Conservation (phyloP, 2,113 vertebrate genomes). For the Neolamprologus toae region DNA sequence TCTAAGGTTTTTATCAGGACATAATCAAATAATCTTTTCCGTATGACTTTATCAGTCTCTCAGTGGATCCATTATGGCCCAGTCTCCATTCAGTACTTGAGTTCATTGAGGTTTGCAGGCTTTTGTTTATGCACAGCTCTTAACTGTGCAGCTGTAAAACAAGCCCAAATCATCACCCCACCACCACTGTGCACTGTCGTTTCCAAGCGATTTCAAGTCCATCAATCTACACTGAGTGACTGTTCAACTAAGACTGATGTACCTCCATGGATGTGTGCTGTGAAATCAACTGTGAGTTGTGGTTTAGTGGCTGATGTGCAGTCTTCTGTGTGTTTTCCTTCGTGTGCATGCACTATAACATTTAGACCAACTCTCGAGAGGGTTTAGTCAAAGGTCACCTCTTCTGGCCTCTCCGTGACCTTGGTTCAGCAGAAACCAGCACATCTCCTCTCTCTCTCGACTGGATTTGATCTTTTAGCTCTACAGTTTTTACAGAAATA, state of each 20-base stretch:
- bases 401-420: neutral
- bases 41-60: neutral
- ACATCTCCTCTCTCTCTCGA: neutral
- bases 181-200: neutral
- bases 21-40: neutral
- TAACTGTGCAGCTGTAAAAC: neutral
- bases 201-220: neutral
- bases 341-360: neutral
- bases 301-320: neutral
- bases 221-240: neutral
- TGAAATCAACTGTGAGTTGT: neutral
- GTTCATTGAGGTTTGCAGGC: neutral
- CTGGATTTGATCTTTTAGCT: neutral
- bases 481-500: neutral
- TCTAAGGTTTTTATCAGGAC: neutral
- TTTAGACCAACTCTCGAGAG: constrained; percentile 1
- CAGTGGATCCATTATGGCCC: neutral
- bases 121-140: neutral
- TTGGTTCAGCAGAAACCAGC: neutral
- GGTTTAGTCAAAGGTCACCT: constrained; percentile 46
- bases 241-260: neutral
- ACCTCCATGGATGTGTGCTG: neutral
- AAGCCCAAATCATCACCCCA: neutral
- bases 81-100: neutral
- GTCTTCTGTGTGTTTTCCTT: neutral